Evolutionary conservation across 2,113 vertebrate genomes (phyloP), one percentile per base, ranked within the genome.

Genomic region (Hippocampus mohnikei): DNA sequence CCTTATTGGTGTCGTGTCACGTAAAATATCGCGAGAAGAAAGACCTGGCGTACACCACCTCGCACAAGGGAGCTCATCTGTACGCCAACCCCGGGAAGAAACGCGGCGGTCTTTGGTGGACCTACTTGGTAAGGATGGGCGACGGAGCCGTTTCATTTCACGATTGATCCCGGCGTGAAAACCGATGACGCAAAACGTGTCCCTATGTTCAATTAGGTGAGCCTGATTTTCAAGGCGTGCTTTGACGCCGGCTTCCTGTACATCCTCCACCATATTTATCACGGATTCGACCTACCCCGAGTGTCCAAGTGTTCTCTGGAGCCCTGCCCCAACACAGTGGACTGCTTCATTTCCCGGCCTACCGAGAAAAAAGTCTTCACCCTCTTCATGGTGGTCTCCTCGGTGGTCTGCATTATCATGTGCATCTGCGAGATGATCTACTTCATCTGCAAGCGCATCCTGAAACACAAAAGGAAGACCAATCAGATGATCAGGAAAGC

Each of bases 321-420:
- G 0, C 96, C 96, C 0, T 99, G 96, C 74, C 95, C 96, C 79
- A 96, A 96, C 25, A 69, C 25, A 0, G 97, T 99, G 76, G 94
- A 98, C 86, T 98, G 97, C 87, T 98, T 89, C 88, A 93, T 97
- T 78, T 90, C 96, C 2, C 93, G 92, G 12, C 94, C 96, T 52
- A 95, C 95, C 0, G 97, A 99, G 85, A 99, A 99, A 85, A 97
- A 88, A 75, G 95, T 96, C 82, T 98, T 99, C 90, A 96, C 94
- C 7, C 11, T 98, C 53, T 98, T 98, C 85, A 98, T 98, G 95
- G 93, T 97, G 58, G 69, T 92, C 67, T 94, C 93, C 0, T 87
- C 96, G 5, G 81, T 71, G 0, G 0, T 94, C 64, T 99, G 97
- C 44, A 74, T 98, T 37, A n/a, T 94, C 11, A 93, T 98, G 81